Base-by-base conservation (phyloP, 1,140 invertebrate genomes). In the Solenopsis fugax region DNA sequence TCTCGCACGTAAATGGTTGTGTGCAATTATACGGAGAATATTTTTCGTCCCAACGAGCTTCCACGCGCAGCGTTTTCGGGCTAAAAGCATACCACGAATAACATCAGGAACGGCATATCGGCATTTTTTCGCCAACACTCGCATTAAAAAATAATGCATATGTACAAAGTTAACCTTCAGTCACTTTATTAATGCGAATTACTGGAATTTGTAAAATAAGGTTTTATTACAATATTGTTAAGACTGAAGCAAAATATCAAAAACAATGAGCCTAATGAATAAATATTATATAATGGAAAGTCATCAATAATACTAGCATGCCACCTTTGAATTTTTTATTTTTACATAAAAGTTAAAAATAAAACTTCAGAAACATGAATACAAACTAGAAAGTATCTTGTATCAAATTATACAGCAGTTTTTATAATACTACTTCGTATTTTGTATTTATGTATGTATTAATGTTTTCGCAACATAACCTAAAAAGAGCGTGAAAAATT, bases 11-110 rank as follows among this genome's bases (percentile, higher is more conserved):
- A 87, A 88, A 88, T 58, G 58, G 58, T 56, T 52, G 85, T 64
- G 76, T 67, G 85, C 64, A 87, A 87, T 88, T 88, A 88, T 45
- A 69, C 75, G 18, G n/a, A 62, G 45, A 81, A 88, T 81, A 81
- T 81, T 75, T 81, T 67, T 75, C 76, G 60, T 56, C 4, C 73
- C 41, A 67, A 88, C 87, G 76, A 54, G 73, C 24, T 50, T 62
- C 18, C 48, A n/a, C 13, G 45, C 52, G 13, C 52, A 0, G 10
- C 56, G 37, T 85, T 78, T 73, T 71, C 34, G 54, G 34, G 37
- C 48, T 73, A 73, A 85, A 76, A 85, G 62, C 64, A 21, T 80
- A 16, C 24, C 52, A 29, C 21, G 54, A 21, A 18, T 58, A 48
- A 41, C 29, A 72, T 77, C 76, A 73, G 54, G 52, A 52, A 48